These are phyloP conservation scores for Myotis yumanensis DNA, from an alignment of 2,113 vertebrate genomes.

Conservation along the genomic window DNA sequence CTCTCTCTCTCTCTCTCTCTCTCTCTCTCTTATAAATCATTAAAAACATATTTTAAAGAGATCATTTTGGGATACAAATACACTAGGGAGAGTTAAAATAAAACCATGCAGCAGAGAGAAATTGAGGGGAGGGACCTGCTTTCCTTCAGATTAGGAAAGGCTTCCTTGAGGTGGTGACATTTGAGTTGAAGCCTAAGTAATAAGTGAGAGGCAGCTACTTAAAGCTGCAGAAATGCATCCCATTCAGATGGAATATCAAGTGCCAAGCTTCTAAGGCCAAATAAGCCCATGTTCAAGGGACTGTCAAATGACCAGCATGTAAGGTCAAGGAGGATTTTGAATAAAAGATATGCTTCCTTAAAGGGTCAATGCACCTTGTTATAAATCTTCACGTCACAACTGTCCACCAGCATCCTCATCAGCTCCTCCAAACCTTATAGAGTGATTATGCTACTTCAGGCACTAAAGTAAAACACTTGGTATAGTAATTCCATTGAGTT, in stretches of 20 bases:
- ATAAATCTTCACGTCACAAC: neutral
- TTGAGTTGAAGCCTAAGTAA: neutral
- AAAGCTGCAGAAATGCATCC: neutral
- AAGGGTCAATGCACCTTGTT: neutral
- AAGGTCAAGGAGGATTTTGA: neutral
- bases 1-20: too few relatives aligned
- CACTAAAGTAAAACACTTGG: neutral
- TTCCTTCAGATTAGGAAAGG: neutral
- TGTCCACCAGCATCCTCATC: neutral
- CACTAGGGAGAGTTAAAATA: neutral
- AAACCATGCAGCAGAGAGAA: neutral
- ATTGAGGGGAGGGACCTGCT: neutral
- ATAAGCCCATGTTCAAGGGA: neutral
- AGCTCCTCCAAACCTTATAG: neutral
- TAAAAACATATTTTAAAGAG: too few relatives aligned
- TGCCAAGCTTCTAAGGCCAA: neutral
- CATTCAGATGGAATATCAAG: neutral
- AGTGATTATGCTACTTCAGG: neutral
- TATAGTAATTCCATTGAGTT: neutral
- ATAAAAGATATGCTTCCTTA: neutral
- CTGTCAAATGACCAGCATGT: neutral
- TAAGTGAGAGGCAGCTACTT: neutral
- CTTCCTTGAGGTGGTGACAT: neutral
- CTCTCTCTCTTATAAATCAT: too few relatives aligned
- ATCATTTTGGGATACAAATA: neutral